phyloP scores from a whole-genome alignment of 1,140 invertebrate genomes.

The Drosophila melanogaster region Release_6_plus_ISO1_MT NT_037436.4:10938501-10939000 shows the following conservation, averaged over 20 bases:
- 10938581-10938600: slow-evolving; percentile 20
- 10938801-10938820: no score
- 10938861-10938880: no score
- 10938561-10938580: not conserved
- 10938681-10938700: slow-evolving; percentile 74
- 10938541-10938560: not conserved
- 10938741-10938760: not conserved
- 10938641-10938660: slow-evolving; percentile 76
- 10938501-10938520: slow-evolving; percentile 77
- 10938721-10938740: slow-evolving; percentile 28
- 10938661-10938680: slow-evolving; percentile 63
- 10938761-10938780: not conserved
- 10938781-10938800: not conserved
- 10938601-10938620: slow-evolving; percentile 34
- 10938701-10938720: slow-evolving; percentile 75
- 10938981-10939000: slow-evolving; percentile 37
- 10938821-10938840: no score
- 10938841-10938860: no score
- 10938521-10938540: slow-evolving; percentile 69
- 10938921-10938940: not conserved
- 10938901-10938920: not conserved
- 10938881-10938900: not conserved
- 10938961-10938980: slow-evolving; percentile 27
- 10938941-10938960: slow-evolving; percentile 12
- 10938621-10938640: slow-evolving; percentile 25